Evolutionary conservation across 1,140 invertebrate genomes (phyloP).

Genomic region (Yoshiicerus persimilis): DNA sequence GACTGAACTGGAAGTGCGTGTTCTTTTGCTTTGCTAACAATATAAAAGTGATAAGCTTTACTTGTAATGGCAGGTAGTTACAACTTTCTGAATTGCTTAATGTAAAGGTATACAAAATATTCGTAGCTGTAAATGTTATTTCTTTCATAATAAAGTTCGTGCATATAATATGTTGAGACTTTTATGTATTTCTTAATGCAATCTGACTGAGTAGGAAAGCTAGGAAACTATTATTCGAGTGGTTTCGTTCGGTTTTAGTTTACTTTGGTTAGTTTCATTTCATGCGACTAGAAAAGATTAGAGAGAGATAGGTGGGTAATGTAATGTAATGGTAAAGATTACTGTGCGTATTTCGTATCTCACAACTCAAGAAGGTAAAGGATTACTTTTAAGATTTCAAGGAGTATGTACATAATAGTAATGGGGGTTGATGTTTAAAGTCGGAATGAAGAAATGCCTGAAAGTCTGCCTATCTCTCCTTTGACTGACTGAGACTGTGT

Average conservation of each 20-base stretch:
- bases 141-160: neutral
- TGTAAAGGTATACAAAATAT: neutral
- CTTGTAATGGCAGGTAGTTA: neutral
- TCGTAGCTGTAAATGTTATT: neutral
- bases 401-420: neutral
- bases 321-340: conserved; percentile 14
- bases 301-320: neutral
- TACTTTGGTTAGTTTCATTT: neutral
- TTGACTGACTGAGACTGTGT: neutral
- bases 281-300: neutral
- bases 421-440: conserved; percentile 4
- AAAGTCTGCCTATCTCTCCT: neutral
- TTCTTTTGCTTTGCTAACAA: neutral
- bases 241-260: neutral
- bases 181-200: neutral
- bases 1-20: neutral
- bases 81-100: neutral
- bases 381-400: conserved; percentile 19
- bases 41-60: neutral
- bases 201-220: neutral
- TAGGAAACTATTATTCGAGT: neutral
- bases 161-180: neutral
- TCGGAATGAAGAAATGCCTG: conserved; percentile 12
- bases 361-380: conserved; percentile 6
- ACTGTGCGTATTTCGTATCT: conserved; percentile 6